A percentile compares a stretch with the other conserved stretches of the same genome.
Conservation (phyloP, 2,797 vertebrate species). For the Sebastes alutus region DNA sequence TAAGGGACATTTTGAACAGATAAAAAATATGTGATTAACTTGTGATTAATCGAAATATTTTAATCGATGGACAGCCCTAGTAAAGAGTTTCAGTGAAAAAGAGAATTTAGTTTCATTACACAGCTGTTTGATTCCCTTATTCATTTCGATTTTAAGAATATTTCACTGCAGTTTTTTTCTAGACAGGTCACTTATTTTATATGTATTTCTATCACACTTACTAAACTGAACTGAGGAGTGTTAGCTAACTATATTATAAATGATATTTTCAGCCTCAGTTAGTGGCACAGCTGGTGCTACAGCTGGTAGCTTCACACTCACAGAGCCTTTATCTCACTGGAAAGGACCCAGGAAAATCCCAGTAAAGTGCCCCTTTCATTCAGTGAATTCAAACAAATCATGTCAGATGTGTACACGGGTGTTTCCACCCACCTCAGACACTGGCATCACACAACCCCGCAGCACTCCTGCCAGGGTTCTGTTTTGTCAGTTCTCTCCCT, state of each 20-base stretch:
- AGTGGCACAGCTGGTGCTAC: background rate
- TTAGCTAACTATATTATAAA: background rate
- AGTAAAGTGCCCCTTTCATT: conserved; percentile 45
- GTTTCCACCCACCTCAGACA: conserved; percentile 49
- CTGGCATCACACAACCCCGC: conserved; percentile 23
- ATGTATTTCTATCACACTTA: background rate
- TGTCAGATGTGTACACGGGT: conserved; percentile 34
- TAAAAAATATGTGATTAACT: no score
- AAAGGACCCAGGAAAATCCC: conserved; percentile 59
- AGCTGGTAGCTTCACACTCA: conserved; percentile 25
- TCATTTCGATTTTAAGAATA: background rate
- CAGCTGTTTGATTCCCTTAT: background rate
- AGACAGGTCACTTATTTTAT: background rate
- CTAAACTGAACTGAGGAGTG: background rate
- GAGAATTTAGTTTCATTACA: background rate
- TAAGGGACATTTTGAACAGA: no score
- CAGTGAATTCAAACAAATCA: conserved; percentile 52
- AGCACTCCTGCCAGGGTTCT: conserved; percentile 38
- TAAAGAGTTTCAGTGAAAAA: no score
- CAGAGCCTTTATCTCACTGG: conserved; percentile 39
- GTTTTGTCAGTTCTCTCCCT: conserved; percentile 57
- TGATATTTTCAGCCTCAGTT: background rate
- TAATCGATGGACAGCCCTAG: no score
- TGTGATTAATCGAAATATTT: no score
- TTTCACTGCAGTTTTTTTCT: background rate